Evolutionary conservation across 2,888 invertebrate genomes (phyloP), one percentile per base, ranked within the genome.

Genomic region (Drosophila limbata): DNA sequence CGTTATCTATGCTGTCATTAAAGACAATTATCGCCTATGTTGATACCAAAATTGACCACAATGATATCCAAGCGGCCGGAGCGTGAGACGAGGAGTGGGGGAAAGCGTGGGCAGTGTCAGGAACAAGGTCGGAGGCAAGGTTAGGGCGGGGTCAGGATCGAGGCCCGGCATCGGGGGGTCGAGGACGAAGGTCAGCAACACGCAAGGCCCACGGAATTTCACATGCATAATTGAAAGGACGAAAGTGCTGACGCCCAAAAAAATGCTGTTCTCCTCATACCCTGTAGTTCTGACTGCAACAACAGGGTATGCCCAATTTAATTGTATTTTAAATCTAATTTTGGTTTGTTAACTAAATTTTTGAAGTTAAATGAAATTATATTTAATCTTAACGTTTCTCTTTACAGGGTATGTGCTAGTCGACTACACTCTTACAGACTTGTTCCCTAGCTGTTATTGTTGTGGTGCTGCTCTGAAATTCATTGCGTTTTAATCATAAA

Each of bases 161-260:
- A 15, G 4, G 17, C 15, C 9, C 25, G 8, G n/a, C 1, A 21
- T 1, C 1, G 10, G 13, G 2, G 28, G 13, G 13, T 28, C 8
- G 19, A 13, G 37, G 19, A 4, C 15, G 33, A n/a, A 17, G 31
- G 55, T 13, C 39, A 15, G 19, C 11, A 47, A 51, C 77, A 77
- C 74, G 74, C 77, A 66, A 42, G 11, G 11, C 25, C 44, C 52
- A 19, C 56, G 44, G 50, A 42, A 17, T 15, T n/a, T 4, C 40
- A 25, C 77, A 67, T 74, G 57, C 62, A 77, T 74, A 72, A 77
- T 77, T 74, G 42, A 74, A 61, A 19, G 45, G 48, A 47, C 35
- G 35, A 35, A 44, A 47, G 11, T 56, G 53, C 60, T 10, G 74
- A 15, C 53, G 21, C 37, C 47, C 1, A 37, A 65, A 65, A 56